Conservation (phyloP, 2,113 vertebrate genomes). For the Bombycilla garrulus region DNA sequence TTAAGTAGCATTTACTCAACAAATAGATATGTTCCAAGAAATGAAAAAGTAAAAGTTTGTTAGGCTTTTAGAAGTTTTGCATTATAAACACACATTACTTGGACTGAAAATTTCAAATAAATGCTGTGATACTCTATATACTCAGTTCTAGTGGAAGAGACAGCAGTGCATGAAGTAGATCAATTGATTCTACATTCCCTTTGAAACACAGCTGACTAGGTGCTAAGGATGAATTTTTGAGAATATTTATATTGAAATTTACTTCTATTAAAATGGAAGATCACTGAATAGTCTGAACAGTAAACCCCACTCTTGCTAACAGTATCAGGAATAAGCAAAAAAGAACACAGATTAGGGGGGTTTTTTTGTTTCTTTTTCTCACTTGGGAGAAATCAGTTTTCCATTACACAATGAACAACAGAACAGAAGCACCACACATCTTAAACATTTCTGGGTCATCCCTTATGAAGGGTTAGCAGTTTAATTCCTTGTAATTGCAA, state of each 20-base stretch:
- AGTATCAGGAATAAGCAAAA: slow-evolving; percentile 3
- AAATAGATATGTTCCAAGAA: neutral
- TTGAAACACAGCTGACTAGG: neutral
- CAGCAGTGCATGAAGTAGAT: neutral
- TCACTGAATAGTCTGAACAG: neutral
- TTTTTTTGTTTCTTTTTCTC: neutral
- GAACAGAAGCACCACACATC: slow-evolving; percentile 7
- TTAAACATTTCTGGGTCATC: neutral
- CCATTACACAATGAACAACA: slow-evolving; percentile 1
- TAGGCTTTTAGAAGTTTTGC: neutral
- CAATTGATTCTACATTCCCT: neutral
- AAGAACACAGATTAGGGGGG: neutral
- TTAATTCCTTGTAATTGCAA: neutral
- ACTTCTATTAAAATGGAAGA: neutral
- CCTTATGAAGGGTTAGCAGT: neutral
- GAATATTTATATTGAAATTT: neutral
- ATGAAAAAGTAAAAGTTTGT: neutral
- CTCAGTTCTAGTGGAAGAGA: neutral
- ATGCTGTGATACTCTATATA: neutral
- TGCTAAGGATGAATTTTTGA: neutral
- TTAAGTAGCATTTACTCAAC: neutral
- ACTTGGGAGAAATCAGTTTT: slow-evolving; percentile 27
- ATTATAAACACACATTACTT: neutral
- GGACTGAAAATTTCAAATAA: neutral
- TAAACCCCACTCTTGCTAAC: neutral